phyloP scores from a whole-genome alignment of 2,888 invertebrate species.

The Seira sanloemensis region DNA sequence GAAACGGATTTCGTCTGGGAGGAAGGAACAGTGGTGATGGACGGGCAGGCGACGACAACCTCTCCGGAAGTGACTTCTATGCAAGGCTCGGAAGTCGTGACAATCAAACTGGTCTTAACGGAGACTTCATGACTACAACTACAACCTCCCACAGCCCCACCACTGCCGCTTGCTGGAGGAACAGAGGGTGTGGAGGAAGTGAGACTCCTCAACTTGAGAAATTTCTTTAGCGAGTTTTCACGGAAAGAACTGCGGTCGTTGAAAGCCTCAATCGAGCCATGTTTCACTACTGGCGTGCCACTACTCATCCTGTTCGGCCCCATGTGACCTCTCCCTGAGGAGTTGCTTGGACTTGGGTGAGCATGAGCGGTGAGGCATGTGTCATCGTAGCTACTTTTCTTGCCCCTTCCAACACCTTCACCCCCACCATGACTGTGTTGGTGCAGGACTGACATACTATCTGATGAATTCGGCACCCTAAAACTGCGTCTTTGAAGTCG shows the following conservation, averaged over 20 bases:
- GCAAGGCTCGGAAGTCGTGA: slow-evolving; percentile 54
- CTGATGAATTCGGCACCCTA: slow-evolving; percentile 57
- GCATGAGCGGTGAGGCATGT: slow-evolving; percentile 25
- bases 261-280: slow-evolving; percentile 44
- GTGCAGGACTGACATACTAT: slow-evolving; percentile 46
- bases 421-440: slow-evolving; percentile 28
- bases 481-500: slow-evolving; percentile 69
- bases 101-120: slow-evolving; percentile 31
- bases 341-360: neutral
- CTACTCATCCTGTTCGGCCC: neutral
- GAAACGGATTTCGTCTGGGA: slow-evolving; percentile 37
- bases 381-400: slow-evolving; percentile 46
- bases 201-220: slow-evolving; percentile 45
- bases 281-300: slow-evolving; percentile 11
- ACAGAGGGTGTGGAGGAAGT: slow-evolving; percentile 53
- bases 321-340: no score
- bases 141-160: slow-evolving; percentile 22
- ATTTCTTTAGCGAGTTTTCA: slow-evolving; percentile 60
- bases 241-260: slow-evolving; percentile 62
- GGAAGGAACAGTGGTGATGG: slow-evolving; percentile 36
- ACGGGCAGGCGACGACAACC: slow-evolving; percentile 32
- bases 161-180: slow-evolving; percentile 39
- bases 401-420: slow-evolving; percentile 20
- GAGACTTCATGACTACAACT: slow-evolving; percentile 23
- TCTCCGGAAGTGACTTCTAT: slow-evolving; percentile 50